These are phyloP conservation scores for Cantharis lateralis DNA, from an alignment of 2,888 invertebrate genomes.

Conservation along the genomic window DNA sequence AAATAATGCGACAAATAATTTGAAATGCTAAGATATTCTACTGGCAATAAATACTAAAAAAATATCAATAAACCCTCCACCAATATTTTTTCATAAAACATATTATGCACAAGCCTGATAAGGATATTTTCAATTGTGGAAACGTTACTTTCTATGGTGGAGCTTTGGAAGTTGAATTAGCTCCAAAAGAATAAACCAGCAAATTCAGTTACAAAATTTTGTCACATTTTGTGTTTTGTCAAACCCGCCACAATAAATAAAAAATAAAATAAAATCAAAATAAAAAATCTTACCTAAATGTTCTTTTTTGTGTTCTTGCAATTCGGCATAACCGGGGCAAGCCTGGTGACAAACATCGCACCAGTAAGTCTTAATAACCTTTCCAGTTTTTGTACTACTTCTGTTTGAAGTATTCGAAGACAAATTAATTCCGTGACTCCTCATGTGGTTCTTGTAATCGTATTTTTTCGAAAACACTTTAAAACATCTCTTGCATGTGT, in stretches of 20 bases:
- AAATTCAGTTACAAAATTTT: neutral
- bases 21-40: neutral
- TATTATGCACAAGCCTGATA: neutral
- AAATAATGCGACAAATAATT: neutral
- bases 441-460: slow-evolving; percentile 56
- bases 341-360: slow-evolving; percentile 70
- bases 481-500: slow-evolving; percentile 58
- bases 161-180: neutral
- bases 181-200: neutral
- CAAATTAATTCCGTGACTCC: slow-evolving; percentile 56
- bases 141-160: too few species aligned
- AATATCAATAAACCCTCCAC: neutral
- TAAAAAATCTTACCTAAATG: slow-evolving; percentile 45
- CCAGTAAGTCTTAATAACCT: slow-evolving; percentile 53
- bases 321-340: slow-evolving; percentile 59
- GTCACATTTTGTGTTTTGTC: neutral
- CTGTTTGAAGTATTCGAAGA: slow-evolving; percentile 44
- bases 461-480: slow-evolving; percentile 56
- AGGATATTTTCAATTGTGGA: neutral
- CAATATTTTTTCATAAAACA: neutral
- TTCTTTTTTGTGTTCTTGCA: slow-evolving; percentile 62
- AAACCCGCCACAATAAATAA: neutral
- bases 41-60: neutral
- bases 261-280: neutral
- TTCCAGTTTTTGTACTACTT: slow-evolving; percentile 36